These are phyloP conservation scores for Coreoperca whiteheadi DNA, from an alignment of 2,113 vertebrate species.

Conservation along the genomic window DNA sequence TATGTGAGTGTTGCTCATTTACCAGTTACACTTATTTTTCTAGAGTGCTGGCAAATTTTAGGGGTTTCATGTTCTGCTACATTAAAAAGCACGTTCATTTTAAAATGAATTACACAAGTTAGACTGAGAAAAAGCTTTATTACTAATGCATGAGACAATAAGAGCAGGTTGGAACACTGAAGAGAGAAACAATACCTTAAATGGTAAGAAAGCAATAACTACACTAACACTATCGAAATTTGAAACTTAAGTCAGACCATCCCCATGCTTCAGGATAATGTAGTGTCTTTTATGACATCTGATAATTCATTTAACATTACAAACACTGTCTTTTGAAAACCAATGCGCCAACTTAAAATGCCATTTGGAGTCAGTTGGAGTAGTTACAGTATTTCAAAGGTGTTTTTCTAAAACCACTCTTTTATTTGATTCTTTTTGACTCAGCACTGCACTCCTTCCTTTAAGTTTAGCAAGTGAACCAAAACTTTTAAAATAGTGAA, in stretches of 20 bases:
- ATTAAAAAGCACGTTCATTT: not conserved
- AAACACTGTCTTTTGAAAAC: not conserved
- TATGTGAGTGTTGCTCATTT: not conserved
- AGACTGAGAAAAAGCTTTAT: slow-evolving; percentile 4
- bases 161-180: slow-evolving; percentile 36
- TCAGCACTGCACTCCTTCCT: not conserved
- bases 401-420: not conserved
- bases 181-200: slow-evolving; percentile 51
- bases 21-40: not conserved
- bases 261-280: slow-evolving; percentile 15
- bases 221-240: slow-evolving; percentile 34
- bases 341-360: not conserved
- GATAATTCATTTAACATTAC: slow-evolving; percentile 23
- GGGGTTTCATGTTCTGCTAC: not conserved
- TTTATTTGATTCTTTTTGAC: not conserved
- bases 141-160: slow-evolving; percentile 16
- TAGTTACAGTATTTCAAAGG: not conserved
- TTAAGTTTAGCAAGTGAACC: not conserved
- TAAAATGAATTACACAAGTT: not conserved
- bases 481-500: not conserved
- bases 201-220: slow-evolving; percentile 63
- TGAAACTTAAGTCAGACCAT: slow-evolving; percentile 24
- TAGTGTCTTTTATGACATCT: slow-evolving; percentile 37
- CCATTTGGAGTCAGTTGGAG: not conserved
- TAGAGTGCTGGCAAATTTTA: not conserved